Conservation (phyloP, 1,140 invertebrate genomes). For the Colletes gigas region DNA sequence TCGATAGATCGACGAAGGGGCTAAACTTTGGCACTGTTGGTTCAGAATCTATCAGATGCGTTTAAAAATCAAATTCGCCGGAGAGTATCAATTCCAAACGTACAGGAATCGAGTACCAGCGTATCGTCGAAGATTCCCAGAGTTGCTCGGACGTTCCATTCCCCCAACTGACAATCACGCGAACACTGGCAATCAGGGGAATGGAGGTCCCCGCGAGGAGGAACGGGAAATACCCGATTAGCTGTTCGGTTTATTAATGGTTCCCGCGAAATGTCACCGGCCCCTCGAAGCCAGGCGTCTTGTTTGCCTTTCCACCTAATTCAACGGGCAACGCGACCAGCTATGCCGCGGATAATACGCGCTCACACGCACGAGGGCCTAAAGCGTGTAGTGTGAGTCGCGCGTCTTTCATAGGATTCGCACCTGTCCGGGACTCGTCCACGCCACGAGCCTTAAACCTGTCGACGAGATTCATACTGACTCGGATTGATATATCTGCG, state of each 20-base stretch:
- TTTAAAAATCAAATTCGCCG: too few relatives aligned
- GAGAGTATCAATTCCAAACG: too few relatives aligned
- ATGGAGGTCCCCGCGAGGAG: neutral
- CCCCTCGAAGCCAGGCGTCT: conserved; percentile 50
- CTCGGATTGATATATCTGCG: conserved; percentile 70
- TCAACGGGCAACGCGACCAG: conserved; percentile 37
- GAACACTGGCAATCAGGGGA: too few relatives aligned
- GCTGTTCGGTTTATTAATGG: conserved; percentile 62
- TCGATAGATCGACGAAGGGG: too few relatives aligned
- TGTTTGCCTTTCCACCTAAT: conserved; percentile 65
- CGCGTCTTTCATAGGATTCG: conserved; percentile 65
- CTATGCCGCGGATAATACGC: conserved; percentile 28
- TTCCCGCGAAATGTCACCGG: conserved; percentile 45
- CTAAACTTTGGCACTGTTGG: too few relatives aligned
- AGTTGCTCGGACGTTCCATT: too few relatives aligned
- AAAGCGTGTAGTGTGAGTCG: neutral
- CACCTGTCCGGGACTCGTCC: conserved; percentile 66
- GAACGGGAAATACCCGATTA: conserved; percentile 41
- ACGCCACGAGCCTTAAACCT: conserved; percentile 65
- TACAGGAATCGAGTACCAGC: too few relatives aligned
- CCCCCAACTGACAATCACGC: neutral
- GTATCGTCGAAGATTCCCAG: too few relatives aligned
- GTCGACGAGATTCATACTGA: conserved; percentile 70
- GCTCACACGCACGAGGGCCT: neutral
- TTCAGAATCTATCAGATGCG: too few relatives aligned